phyloP scores from a whole-genome alignment of 2,888 invertebrate genomes.

The Drosophila affinis region DNA sequence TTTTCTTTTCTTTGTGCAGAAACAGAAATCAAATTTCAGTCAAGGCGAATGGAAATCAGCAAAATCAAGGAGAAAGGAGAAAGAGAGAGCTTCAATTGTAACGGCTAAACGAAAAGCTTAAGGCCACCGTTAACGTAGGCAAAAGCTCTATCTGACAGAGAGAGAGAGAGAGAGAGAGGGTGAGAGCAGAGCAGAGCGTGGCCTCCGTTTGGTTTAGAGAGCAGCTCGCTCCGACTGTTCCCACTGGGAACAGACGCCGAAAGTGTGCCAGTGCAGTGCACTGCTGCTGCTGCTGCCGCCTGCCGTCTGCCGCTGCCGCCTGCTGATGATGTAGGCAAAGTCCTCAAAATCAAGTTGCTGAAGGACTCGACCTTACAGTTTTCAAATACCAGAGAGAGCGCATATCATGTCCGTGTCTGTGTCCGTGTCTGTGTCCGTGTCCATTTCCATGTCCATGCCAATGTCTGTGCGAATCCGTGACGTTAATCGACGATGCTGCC shows the following conservation, averaged over 20 bases:
- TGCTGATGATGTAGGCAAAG: slow-evolving; percentile 71
- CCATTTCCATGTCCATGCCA: slow-evolving; percentile 13
- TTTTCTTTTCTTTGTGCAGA: not conserved
- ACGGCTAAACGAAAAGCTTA: slow-evolving; percentile 42
- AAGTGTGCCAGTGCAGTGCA: slow-evolving; percentile 19
- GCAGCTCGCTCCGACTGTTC: slow-evolving; percentile 31
- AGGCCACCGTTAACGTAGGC: slow-evolving; percentile 43
- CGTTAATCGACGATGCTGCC: slow-evolving; percentile 60
- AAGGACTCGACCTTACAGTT: slow-evolving; percentile 77
- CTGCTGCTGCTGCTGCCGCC: not conserved
- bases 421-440: too few relatives aligned
- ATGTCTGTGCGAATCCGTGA: slow-evolving; percentile 39
- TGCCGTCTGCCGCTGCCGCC: slow-evolving; percentile 1
- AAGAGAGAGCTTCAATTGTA: slow-evolving; percentile 25
- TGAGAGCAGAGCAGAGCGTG: slow-evolving; percentile 4
- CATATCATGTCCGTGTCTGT: slow-evolving; percentile 17
- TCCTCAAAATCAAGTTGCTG: slow-evolving; percentile 67
- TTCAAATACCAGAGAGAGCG: slow-evolving; percentile 59
- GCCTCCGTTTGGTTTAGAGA: slow-evolving; percentile 37
- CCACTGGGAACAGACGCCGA: slow-evolving; percentile 36
- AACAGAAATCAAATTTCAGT: slow-evolving; percentile 21
- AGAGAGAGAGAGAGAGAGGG: not conserved
- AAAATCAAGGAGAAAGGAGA: not conserved
- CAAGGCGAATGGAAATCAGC: slow-evolving; percentile 11
- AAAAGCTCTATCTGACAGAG: slow-evolving; percentile 24